Conservation (phyloP, 2,113 vertebrate species). For the Bos taurus region DNA sequence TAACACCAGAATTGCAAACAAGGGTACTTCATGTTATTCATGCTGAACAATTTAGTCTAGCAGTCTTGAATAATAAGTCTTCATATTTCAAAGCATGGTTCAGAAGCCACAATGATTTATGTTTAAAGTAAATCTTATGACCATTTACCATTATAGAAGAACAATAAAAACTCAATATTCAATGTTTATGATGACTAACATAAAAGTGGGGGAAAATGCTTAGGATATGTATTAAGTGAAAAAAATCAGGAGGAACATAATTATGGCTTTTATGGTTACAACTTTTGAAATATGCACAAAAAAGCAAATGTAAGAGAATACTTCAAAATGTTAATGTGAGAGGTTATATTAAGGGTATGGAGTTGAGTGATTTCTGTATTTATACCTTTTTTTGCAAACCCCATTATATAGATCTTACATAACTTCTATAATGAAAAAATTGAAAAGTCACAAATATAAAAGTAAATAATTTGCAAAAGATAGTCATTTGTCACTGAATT, state of each 20-base stretch:
- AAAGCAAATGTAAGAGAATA: background rate
- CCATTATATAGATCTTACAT: background rate
- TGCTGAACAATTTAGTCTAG: background rate
- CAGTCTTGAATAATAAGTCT: background rate
- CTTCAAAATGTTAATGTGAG: background rate
- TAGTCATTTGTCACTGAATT: background rate
- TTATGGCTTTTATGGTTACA: background rate
- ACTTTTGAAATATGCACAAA: background rate
- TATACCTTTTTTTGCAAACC: background rate
- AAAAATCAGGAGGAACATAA: background rate
- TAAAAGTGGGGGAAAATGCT: background rate
- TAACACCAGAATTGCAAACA: background rate
- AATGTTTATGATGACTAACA: background rate
- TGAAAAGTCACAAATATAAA: background rate
- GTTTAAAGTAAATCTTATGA: background rate
- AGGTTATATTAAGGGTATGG: background rate
- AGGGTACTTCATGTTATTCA: background rate
- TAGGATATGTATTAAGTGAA: background rate
- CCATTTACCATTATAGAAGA: background rate
- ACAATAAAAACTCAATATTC: background rate
- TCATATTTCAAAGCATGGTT: background rate
- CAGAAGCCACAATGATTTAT: background rate
- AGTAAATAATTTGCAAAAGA: background rate
- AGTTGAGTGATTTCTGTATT: background rate
- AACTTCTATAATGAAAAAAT: background rate